phyloP scores from a whole-genome alignment of 2,797 vertebrate genomes.

The Delichon dasypus region DNA sequence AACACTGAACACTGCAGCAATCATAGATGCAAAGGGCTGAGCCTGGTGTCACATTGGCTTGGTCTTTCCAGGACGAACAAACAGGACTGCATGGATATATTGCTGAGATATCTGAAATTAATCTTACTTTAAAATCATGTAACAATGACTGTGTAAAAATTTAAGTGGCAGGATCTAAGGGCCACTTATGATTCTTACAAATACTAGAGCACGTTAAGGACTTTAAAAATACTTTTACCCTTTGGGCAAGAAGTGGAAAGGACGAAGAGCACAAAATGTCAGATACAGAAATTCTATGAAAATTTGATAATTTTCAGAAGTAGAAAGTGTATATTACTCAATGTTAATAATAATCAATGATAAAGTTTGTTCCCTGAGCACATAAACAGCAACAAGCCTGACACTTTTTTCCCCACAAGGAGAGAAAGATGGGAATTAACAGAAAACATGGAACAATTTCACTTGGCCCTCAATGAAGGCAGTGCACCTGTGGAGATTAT shows the following conservation, averaged over 20 bases:
- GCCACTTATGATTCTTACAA: neutral
- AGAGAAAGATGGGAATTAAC: neutral
- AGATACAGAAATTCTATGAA: neutral
- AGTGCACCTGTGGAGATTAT: neutral
- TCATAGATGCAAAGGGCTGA: neutral
- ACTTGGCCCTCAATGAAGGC: neutral
- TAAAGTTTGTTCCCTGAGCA: conserved; percentile 4
- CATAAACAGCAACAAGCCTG: neutral
- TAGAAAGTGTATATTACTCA: neutral
- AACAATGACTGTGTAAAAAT: neutral
- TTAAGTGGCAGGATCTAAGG: neutral
- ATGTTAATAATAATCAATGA: neutral
- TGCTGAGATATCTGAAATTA: neutral
- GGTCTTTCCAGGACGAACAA: neutral
- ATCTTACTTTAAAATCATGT: neutral
- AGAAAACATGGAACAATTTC: neutral
- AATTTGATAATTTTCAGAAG: neutral
- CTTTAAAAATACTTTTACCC: conserved; percentile 34
- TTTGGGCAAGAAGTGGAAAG: conserved; percentile 1
- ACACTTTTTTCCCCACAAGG: neutral
- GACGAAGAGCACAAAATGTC: neutral
- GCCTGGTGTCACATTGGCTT: neutral
- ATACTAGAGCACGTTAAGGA: neutral
- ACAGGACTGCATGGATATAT: neutral
- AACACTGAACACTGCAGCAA: neutral